Base-by-base conservation (phyloP, 2,888 invertebrate species). In the Epistrophella euchroma region DNA sequence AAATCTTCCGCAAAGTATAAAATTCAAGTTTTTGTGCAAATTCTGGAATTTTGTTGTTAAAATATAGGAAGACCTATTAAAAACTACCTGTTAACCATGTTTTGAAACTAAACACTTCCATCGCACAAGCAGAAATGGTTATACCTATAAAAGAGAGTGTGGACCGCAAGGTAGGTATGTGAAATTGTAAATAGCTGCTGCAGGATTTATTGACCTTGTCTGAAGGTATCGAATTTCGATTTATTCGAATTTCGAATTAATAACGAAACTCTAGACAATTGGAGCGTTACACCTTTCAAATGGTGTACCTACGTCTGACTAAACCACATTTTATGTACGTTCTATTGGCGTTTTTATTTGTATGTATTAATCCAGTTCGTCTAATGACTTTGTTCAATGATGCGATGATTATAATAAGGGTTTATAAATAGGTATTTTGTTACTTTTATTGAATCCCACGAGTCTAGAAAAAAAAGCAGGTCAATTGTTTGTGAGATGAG, bases 181-280 rank as follows among this genome's bases (percentile, higher is more conserved):
- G 76, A 58, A 62, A 68, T 81, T 73, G 9, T 17, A 45, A n/a
- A 45, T 81, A n/a, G n/a, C 62, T 77, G 19, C 76, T 17, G 35
- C 75, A 81, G 81, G 81, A 85, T 81, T 85, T 76, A 62, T 45
- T 62, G 81, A 73, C 85, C 85, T 85, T 85, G 81, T 81, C 81
- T 81, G 62, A 35, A 40, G 43, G 22, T 85, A 81, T 85, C 81
- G 22, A 50, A 70, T 85, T 85, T 66, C 85, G 55, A n/a, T n/a
- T n/a, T n/a, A n/a, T n/a, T n/a, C n/a, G 28, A 4, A 58, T 73
- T 70, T n/a, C n/a, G 35, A 52, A 45, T 68, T 55, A 19, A 52
- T 19, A 68, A 37, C 22, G 52, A 68, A 68, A 35, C 25, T 72
- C 73, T 72, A 68, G 76, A 81, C 81, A 77, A 81, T 43, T 85